These are phyloP conservation scores for Phodopus roborovskii DNA, from an alignment of 2,113 vertebrate genomes.

Conservation along the genomic window DNA sequence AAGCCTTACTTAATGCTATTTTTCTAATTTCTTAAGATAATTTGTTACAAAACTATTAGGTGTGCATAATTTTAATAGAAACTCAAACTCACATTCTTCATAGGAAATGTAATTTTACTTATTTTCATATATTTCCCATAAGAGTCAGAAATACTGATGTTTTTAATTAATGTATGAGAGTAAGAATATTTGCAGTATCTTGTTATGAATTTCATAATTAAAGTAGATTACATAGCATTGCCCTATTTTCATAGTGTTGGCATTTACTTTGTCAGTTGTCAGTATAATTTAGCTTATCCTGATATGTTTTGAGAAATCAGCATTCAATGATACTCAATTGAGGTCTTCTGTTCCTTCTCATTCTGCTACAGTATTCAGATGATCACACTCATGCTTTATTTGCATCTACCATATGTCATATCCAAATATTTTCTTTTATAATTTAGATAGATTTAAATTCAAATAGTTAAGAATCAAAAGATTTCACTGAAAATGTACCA, in stretches of 20 bases:
- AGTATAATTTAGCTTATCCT: not conserved
- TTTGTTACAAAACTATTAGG: not conserved
- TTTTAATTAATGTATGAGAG: not conserved
- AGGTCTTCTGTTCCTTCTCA: not conserved
- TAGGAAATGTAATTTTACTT: not conserved
- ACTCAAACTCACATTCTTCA: constrained; percentile 25
- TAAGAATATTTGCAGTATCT: not conserved
- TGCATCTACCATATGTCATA: not conserved
- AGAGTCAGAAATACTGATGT: not conserved
- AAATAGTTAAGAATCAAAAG: not conserved
- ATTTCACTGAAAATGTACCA: constrained; percentile 19
- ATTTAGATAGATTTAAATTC: not conserved
- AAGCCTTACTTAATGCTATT: not conserved
- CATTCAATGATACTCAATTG: not conserved
- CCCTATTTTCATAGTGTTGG: not conserved
- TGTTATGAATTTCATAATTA: not conserved
- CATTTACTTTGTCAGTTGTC: not conserved
- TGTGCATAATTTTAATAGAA: not conserved
- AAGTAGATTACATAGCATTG: not conserved
- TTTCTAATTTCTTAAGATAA: constrained; percentile 21
- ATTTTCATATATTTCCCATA: not conserved
- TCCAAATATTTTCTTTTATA: not conserved
- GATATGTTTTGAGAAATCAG: not conserved
- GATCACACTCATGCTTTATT: not conserved
- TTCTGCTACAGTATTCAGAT: not conserved